Percentiles rank a stretch among this genome's conserved stretches.
These are phyloP conservation scores for Pseudopodoces humilis DNA, from an alignment of 2,113 vertebrate genomes.

Conservation along the genomic window DNA sequence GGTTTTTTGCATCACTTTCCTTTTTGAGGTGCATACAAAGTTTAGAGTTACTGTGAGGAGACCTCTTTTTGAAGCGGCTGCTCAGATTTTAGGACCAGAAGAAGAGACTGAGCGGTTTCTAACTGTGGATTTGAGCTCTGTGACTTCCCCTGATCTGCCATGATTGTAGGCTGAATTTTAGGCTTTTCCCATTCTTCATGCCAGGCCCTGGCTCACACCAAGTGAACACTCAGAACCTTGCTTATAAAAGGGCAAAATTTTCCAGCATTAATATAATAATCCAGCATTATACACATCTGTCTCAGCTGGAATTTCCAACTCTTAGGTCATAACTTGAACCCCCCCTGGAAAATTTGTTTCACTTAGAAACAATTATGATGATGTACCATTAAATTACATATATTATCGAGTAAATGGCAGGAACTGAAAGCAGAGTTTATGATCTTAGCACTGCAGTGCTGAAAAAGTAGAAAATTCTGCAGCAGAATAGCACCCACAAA, in stretches of 20 bases:
- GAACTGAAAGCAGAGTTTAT: neutral
- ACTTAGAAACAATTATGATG: neutral
- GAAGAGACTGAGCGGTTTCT: neutral
- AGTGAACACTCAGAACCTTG: neutral
- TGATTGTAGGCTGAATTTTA: neutral
- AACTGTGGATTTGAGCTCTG: neutral
- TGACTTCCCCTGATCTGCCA: neutral
- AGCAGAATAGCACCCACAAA: neutral
- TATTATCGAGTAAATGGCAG: neutral
- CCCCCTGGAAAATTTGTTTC: neutral
- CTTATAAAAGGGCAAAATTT: neutral
- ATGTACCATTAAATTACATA: neutral
- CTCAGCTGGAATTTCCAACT: neutral
- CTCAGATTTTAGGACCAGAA: neutral
- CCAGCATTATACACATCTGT: neutral
- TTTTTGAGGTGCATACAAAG: neutral
- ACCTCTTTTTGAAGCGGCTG: neutral
- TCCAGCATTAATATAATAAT: neutral
- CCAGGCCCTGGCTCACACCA: fast-evolving
- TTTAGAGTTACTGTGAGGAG: neutral
- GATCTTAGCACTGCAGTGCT: neutral
- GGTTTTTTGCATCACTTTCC: neutral
- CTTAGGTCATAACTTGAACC: neutral
- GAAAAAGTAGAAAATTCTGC: neutral
- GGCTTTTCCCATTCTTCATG: neutral